Conservation (phyloP, 2,797 vertebrate species). For the Phoxinus dragarum region DNA sequence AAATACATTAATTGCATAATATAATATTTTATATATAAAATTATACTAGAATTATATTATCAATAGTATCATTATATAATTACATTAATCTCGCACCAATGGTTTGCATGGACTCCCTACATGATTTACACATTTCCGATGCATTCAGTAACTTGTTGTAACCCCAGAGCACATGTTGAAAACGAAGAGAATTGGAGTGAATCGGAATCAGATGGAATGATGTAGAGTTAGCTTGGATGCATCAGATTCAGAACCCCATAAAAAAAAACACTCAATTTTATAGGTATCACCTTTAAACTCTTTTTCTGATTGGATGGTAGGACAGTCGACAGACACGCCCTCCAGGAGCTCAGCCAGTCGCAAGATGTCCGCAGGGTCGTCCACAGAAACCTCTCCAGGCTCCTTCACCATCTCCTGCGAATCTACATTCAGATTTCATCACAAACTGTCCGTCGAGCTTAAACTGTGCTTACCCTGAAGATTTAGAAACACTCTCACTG, state of each 20-base stretch:
- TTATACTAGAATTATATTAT: background rate
- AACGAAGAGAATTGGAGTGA: background rate
- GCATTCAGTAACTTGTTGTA: background rate
- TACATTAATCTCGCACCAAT: background rate
- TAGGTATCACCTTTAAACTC: slow-evolving; percentile 75
- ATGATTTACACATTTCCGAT: background rate
- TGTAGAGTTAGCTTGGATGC: background rate
- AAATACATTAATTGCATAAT: background rate
- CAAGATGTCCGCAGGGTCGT: slow-evolving; percentile 78
- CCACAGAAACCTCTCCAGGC: slow-evolving; percentile 75
- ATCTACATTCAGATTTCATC: slow-evolving; percentile 65
- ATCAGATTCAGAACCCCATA: background rate
- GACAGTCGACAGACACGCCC: slow-evolving; percentile 78
- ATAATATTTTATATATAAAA: background rate
- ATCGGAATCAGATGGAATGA: background rate
- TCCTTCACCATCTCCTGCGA: slow-evolving; percentile 73
- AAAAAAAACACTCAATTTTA: no score
- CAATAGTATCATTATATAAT: background rate
- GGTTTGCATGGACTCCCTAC: background rate
- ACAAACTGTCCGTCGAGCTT: slow-evolving; percentile 1
- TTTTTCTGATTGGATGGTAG: slow-evolving; percentile 67
- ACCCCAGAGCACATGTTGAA: no score
- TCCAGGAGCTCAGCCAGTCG: slow-evolving; percentile 78
- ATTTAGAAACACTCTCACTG: background rate
- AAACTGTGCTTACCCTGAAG: background rate